Percentiles rank a stretch among this genome's conserved stretches.
These are phyloP conservation scores for Drymodes brunneopygia DNA, from an alignment of 2,113 vertebrate genomes.

Conservation along the genomic window DNA sequence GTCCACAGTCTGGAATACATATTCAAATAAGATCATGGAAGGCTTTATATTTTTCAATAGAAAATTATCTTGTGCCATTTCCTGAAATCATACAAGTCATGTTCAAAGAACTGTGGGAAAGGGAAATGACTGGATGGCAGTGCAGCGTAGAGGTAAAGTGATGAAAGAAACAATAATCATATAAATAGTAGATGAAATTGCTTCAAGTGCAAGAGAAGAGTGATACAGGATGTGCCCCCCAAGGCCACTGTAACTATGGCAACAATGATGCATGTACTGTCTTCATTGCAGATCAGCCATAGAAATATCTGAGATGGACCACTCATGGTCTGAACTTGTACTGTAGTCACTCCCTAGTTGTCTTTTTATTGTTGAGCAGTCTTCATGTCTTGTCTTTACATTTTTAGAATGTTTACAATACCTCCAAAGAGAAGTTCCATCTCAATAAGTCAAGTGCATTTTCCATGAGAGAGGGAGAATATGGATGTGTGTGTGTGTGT, in stretches of 20 bases:
- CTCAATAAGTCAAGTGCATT: neutral
- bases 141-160: neutral
- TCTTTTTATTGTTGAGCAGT: neutral
- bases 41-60: neutral
- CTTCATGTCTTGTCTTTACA: neutral
- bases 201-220: conserved; percentile 45
- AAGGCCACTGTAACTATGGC: conserved; percentile 62
- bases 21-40: neutral
- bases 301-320: neutral
- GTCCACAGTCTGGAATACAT: neutral
- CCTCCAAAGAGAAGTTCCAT: neutral
- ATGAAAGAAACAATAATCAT: neutral
- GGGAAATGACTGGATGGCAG: neutral
- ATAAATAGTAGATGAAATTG: conserved; percentile 62
- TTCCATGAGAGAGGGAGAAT: neutral
- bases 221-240: neutral
- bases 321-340: neutral
- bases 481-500: neutral
- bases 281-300: neutral
- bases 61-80: neutral
- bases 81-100: neutral
- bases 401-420: neutral
- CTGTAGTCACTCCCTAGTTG: neutral
- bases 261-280: conserved; percentile 20
- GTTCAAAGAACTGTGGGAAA: neutral